These are phyloP conservation scores for Taurulus bubalis DNA, from an alignment of 2,113 vertebrate species.

Conservation along the genomic window DNA sequence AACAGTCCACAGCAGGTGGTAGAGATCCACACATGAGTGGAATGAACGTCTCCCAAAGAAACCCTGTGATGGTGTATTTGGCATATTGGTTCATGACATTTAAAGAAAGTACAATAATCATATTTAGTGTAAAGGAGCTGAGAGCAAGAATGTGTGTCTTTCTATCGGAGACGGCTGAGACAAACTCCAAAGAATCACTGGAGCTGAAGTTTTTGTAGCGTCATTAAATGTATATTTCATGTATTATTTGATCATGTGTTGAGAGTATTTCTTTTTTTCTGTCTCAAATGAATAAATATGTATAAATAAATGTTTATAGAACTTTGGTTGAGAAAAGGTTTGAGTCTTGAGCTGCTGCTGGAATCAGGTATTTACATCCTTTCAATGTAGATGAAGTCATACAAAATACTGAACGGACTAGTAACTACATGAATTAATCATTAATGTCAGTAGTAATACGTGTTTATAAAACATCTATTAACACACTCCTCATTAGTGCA, in stretches of 20 bases:
- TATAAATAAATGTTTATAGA: neutral
- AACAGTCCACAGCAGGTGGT: neutral
- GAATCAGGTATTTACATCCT: neutral
- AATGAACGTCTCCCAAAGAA: too few relatives aligned
- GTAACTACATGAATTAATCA: neutral
- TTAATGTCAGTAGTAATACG: neutral
- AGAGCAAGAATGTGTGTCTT: neutral
- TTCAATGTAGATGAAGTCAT: neutral
- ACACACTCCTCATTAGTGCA: neutral
- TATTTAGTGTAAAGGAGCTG: neutral
- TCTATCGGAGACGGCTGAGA: neutral
- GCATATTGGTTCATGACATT: too few relatives aligned
- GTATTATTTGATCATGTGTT: neutral
- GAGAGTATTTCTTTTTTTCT: neutral
- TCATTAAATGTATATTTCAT: neutral
- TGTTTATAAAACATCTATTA: neutral
- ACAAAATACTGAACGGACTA: neutral
- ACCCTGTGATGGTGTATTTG: too few relatives aligned
- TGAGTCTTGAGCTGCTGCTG: neutral
- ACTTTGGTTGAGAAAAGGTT: neutral
- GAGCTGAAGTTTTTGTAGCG: neutral
- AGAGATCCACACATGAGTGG: neutral
- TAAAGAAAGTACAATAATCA: too few relatives aligned
- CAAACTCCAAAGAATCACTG: neutral
- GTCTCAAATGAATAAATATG: neutral